phyloP scores from a whole-genome alignment of 2,888 invertebrate genomes.

The Yponomeuta plumbellus region DNA sequence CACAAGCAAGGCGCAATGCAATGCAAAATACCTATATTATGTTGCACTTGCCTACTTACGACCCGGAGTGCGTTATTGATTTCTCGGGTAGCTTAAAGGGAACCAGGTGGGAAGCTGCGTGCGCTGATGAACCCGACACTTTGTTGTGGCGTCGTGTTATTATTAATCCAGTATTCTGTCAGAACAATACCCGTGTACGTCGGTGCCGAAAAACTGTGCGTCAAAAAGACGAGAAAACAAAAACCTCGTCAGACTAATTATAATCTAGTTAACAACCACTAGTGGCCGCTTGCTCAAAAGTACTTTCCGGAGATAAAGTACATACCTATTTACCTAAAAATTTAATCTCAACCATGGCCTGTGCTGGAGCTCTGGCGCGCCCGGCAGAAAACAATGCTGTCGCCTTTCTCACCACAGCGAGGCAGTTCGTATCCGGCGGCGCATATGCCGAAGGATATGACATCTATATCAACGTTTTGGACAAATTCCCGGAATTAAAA shows the following conservation, averaged over 20 bases:
- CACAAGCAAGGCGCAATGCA: too few species aligned
- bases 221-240: not conserved
- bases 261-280: not conserved
- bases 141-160: not conserved
- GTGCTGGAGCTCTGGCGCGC: not conserved
- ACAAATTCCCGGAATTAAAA: slow-evolving; percentile 37
- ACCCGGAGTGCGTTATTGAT: not conserved
- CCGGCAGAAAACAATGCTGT: slow-evolving; percentile 15
- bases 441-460: slow-evolving; percentile 48
- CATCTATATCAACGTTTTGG: slow-evolving; percentile 45
- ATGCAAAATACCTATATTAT: not conserved
- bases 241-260: not conserved
- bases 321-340: not conserved
- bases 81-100: not conserved
- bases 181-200: too few species aligned
- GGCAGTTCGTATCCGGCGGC: slow-evolving; percentile 36
- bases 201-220: not conserved
- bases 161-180: not conserved
- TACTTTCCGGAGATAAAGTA: not conserved
- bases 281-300: not conserved
- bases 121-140: not conserved
- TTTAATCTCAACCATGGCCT: not conserved
- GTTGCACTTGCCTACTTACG: too few species aligned
- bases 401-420: slow-evolving; percentile 30
- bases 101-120: not conserved